Conservation (phyloP, 2,888 invertebrate species). For the Eugnorisma glareosa region DNA sequence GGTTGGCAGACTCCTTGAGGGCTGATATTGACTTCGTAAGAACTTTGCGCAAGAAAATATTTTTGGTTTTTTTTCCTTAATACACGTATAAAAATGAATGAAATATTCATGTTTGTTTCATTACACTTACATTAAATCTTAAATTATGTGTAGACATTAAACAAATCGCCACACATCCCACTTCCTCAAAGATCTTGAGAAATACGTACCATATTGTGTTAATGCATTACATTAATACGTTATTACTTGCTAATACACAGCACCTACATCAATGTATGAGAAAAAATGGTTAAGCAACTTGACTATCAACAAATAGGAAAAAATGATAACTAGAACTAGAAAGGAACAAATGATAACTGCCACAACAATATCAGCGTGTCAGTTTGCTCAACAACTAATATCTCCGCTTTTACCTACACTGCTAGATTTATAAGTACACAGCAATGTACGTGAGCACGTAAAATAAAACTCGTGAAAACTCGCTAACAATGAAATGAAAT, state of each 20-base stretch:
- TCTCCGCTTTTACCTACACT: not conserved
- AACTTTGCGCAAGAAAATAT: constrained; percentile 29
- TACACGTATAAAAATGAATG: not conserved
- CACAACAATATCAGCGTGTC: not conserved
- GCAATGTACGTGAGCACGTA: not conserved
- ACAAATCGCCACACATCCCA: not conserved
- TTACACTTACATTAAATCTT: not conserved
- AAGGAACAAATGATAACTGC: not conserved
- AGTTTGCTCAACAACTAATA: not conserved
- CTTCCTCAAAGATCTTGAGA: not conserved
- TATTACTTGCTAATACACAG: not conserved
- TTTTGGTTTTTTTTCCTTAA: not conserved
- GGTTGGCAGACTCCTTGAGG: constrained; percentile 27
- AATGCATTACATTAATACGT: not conserved
- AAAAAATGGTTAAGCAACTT: not conserved
- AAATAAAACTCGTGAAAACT: constrained; percentile 21
- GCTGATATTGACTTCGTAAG: constrained; percentile 32
- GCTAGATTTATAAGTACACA: not conserved
- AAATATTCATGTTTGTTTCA: not conserved
- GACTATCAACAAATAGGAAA: not conserved
- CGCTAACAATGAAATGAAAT: constrained; percentile 47
- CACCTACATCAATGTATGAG: not conserved
- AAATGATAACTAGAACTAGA: not conserved
- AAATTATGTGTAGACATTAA: not conserved
- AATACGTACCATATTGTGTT: constrained; percentile 1